Conservation (phyloP, 2,113 vertebrate species). For the Nibea coibor region DNA sequence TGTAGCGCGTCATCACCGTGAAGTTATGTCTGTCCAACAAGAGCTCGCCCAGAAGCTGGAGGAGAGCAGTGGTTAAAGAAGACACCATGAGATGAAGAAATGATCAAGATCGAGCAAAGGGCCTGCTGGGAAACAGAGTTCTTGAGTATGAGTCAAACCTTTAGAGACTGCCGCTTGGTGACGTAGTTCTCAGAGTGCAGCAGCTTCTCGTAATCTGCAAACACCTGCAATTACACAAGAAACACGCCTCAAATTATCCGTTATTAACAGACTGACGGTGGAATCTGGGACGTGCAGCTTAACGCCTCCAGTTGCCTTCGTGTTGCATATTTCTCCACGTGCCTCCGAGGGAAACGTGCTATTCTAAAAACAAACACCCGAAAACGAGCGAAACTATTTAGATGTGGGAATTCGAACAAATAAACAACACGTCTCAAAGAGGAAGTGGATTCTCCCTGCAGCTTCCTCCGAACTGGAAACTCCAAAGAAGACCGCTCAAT, state of each 20-base stretch:
- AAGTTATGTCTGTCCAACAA: conserved; percentile 96
- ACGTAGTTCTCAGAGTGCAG: conserved; percentile 98
- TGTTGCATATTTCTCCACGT: neutral
- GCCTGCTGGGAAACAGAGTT: too few relatives aligned
- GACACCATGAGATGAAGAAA: neutral
- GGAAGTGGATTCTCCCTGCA: neutral
- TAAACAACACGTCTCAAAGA: neutral
- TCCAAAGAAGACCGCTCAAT: too few relatives aligned
- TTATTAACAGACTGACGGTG: neutral
- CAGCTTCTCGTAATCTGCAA: conserved; percentile 96
- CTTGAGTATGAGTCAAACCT: conserved; percentile 82
- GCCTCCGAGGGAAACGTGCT: neutral
- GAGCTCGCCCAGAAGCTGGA: conserved; percentile 93
- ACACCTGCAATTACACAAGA: conserved; percentile 85
- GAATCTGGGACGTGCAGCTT: neutral
- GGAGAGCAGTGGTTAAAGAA: neutral
- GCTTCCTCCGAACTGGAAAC: neutral
- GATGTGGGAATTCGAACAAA: neutral
- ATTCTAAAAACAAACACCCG: neutral
- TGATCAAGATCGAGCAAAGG: too few relatives aligned
- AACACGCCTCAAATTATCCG: neutral
- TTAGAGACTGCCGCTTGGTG: conserved; percentile 97
- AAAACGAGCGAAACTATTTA: neutral
- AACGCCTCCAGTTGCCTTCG: neutral
- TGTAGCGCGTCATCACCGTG: conserved; percentile 94